Base-by-base conservation (phyloP, 92 coral and sea anemone species). In the Epizoanthus ramosus region DNA sequence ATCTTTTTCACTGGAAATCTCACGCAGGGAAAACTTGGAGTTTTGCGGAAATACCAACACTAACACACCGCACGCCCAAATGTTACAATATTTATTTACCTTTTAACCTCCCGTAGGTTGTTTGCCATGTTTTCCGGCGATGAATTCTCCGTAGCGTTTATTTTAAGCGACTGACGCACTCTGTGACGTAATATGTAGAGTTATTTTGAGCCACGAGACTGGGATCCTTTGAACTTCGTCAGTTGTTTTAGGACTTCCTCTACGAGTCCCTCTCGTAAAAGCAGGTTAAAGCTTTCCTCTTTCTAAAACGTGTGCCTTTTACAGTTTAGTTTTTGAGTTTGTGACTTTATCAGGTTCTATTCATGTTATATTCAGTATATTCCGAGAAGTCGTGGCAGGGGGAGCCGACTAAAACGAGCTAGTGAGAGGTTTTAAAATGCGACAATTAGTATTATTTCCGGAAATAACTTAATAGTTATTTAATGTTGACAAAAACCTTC, bases 1-100 rank as follows among this genome's bases (percentile, higher is more conserved):
- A 67, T 28, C 31, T 54, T 61, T 74, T 74, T 3, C 63, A 25
- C 61, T 53, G 61, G 71, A 58, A 75, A 57, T 57, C 31, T 77
- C 82, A 61, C 82, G 63, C 52, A 22, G 54, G 45, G 71, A 77
- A n/a, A 19, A 45, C 39, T 21, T 21, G 82, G 41, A 50, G 54
- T 50, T 50, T 50, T 50, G 54, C 82, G 71, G 82, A 77, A 77
- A 77, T 77, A 8, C 71, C 82, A 61, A 74, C 66, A n/a, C 63
- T 56, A 21, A 35, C 13, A 33, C 28, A 41, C 8, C 17, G 58
- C 22, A 63, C 50, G 24, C 58, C 71, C 71, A 35, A 41, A 21
- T n/a, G 41, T 39, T 23, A 16, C 37, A 63, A 43, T 61, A 61
- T 77, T 77, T 75, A 43, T 77, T 77, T 77, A 41, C 53, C 71